phyloP scores from a whole-genome alignment of 1,140 invertebrate species.

The Euwallacea fornicatus region DNA sequence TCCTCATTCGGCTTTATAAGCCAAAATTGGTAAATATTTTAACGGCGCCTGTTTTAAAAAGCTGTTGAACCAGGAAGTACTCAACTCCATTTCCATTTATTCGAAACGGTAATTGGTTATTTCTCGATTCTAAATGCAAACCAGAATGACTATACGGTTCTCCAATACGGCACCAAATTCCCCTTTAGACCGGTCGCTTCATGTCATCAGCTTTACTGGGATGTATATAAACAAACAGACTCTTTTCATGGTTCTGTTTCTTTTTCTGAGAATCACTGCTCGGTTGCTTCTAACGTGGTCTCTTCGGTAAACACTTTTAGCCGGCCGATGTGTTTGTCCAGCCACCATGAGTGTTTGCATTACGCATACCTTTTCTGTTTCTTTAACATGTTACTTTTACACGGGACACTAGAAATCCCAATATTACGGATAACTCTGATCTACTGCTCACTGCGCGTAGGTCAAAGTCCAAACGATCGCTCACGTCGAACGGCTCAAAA shows the following conservation, averaged over 20 bases:
- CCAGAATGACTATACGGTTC: slow-evolving; percentile 1
- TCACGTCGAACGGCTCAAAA: no score
- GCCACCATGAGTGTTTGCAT: slow-evolving; percentile 47
- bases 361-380: slow-evolving; percentile 44
- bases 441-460: no score
- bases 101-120: no score
- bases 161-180: slow-evolving; percentile 8
- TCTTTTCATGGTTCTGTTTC: slow-evolving; percentile 39
- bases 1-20: no score
- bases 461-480: no score
- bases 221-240: slow-evolving; percentile 46
- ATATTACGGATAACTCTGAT: background rate
- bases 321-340: slow-evolving; percentile 47
- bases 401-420: slow-evolving; percentile 20
- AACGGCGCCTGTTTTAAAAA: no score
- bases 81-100: no score
- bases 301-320: slow-evolving; percentile 51
- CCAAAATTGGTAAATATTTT: no score
- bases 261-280: slow-evolving; percentile 46
- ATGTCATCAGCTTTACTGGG: slow-evolving; percentile 32
- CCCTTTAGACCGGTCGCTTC: slow-evolving; percentile 9
- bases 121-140: background rate
- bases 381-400: slow-evolving; percentile 35
- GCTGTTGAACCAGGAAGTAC: no score
- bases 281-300: slow-evolving; percentile 47